Evolutionary conservation across 1,140 invertebrate genomes (phyloP).

Genomic region (Conus ventricosus): DNA sequence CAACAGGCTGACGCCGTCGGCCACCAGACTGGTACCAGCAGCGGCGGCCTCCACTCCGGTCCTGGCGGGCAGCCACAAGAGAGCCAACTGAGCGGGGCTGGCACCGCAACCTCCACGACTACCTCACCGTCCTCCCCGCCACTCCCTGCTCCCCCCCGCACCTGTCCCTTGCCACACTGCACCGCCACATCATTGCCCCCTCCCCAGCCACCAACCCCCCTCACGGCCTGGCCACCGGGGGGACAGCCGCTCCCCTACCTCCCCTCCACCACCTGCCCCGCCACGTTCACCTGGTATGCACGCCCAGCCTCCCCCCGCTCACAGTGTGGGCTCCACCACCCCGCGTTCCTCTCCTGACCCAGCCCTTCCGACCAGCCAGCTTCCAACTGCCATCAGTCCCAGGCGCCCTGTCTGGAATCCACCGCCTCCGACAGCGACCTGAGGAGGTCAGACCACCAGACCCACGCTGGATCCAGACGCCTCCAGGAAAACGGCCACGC

Average conservation of each 20-base stretch:
- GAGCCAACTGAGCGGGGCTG: neutral
- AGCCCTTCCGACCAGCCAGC: neutral
- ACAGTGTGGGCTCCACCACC: too few species aligned
- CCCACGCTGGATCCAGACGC: neutral
- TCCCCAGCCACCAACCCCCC: neutral
- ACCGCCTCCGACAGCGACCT: neutral
- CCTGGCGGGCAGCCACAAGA: neutral
- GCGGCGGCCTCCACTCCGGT: neutral
- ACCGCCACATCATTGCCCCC: too few species aligned
- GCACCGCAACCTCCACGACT: neutral
- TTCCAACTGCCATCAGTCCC: neutral
- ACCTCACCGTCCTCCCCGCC: neutral
- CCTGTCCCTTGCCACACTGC: neutral
- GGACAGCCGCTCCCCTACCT: neutral
- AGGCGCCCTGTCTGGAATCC: neutral
- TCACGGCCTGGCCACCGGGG: neutral
- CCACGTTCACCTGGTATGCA: neutral
- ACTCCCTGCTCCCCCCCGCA: neutral
- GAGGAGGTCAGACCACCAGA: neutral
- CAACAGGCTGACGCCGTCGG: neutral
- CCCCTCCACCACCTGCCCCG: neutral
- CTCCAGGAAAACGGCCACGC: constrained; percentile 10
- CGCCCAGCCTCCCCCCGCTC: neutral
- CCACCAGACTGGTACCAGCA: neutral
- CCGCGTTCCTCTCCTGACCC: neutral